Base-by-base conservation (phyloP, 2,113 vertebrate species). In the Hydrochoerus hydrochaeris region DNA sequence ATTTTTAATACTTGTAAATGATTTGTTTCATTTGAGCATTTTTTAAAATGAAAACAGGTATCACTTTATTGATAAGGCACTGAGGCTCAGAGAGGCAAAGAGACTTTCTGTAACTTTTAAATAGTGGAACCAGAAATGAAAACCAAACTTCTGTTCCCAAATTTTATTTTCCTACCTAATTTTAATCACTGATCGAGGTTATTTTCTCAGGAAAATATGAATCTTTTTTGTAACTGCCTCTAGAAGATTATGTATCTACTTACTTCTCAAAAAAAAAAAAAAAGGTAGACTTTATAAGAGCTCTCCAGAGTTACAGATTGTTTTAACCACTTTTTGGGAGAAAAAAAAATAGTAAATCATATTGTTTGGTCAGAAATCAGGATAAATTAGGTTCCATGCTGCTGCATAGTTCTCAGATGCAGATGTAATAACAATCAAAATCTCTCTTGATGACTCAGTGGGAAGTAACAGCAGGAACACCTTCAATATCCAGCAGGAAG, bases 341-440 rank as follows among this genome's bases (percentile, higher is more conserved):
- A 28, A 32, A 84, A 32, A 84, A 46, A 63, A 71, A 46, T 2
- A 19, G 77, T n/a, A 20, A 96, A 91, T 94, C 80, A 71, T 14
- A 65, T 3, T 94, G 46, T 91, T 94, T 86, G 93, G 84, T 95
- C 95, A 94, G 60, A 97, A 97, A 97, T 97, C 49, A 75, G 90
- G 67, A 87, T 77, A 84, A 96, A 95, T 96, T 71, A 71, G 30
- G 46, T 85, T 85, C 7, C 67, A 78, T 35, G 28, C 84, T 89
- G 69, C 10, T 82, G 58, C 85, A 82, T 81, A 52, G 93, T 91
- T 90, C 52, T 82, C 49, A 81, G 69, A 90, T 97, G 96, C 96
- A 97, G 94, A 96, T 93, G 92, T 89, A 90, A 62, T 90, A 97
- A 92, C 94, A 96, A 95, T 97, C 96, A 96, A 91, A 94, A 91